Percentiles rank a stretch among this genome's conserved stretches.
phyloP scores from a whole-genome alignment of 2,113 vertebrate species.

The Parus major region DNA sequence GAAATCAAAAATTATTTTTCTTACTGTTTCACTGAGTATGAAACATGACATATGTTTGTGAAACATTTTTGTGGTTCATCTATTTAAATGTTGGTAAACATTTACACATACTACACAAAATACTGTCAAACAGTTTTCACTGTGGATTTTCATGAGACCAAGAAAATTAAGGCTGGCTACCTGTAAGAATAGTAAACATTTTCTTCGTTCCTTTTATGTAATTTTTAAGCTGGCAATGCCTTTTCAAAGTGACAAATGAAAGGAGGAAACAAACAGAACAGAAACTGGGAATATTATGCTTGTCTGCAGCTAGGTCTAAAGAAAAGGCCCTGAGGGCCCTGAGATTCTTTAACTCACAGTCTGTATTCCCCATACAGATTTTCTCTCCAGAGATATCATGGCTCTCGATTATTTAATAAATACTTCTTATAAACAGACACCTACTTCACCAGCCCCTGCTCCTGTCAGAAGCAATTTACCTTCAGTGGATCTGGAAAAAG shows the following conservation, averaged over 20 bases:
- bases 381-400: not conserved
- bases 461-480: constrained; percentile 67
- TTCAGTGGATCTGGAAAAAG: constrained; percentile 90
- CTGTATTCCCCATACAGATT: not conserved
- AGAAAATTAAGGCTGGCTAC: not conserved
- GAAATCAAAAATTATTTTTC: not conserved
- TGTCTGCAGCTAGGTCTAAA: not conserved
- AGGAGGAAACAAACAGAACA: not conserved
- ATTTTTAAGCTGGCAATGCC: not conserved
- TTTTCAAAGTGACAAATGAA: not conserved
- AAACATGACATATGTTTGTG: not conserved
- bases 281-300: not conserved
- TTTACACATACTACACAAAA: not conserved
- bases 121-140: not conserved
- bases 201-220: not conserved
- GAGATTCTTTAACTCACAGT: not conserved
- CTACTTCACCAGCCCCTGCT: not conserved
- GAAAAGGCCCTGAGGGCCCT: not conserved
- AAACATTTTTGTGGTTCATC: not conserved
- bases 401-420: not conserved
- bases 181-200: not conserved
- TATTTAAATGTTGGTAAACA: not conserved
- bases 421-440: not conserved
- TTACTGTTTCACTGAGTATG: not conserved
- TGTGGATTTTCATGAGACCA: not conserved